Percentiles rank a stretch among this genome's conserved stretches.
Evolutionary conservation across 1,140 invertebrate genomes (phyloP).

Genomic region (Sinella curviseta): DNA sequence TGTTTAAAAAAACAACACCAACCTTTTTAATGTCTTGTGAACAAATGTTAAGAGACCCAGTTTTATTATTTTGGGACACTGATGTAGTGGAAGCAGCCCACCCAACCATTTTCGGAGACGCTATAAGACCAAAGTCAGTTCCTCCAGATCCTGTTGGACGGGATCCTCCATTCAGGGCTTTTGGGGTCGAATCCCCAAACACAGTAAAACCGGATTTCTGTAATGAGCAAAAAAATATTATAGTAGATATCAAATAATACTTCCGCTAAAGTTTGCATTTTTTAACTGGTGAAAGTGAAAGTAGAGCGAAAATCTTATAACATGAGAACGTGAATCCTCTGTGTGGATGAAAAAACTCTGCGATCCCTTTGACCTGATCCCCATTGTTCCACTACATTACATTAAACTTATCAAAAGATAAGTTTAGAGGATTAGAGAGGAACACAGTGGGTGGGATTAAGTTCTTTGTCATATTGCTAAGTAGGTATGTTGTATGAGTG

Average conservation of each 20-base stretch:
- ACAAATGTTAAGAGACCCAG: slow-evolving; percentile 48
- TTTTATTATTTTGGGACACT: slow-evolving; percentile 46
- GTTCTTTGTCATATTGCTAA: no score
- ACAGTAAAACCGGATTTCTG: slow-evolving; percentile 46
- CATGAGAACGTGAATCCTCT: no score
- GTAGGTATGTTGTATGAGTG: no score
- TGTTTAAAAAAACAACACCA: slow-evolving; percentile 17
- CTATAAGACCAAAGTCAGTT: slow-evolving; percentile 45
- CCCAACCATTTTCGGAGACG: slow-evolving; percentile 45
- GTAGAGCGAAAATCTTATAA: no score
- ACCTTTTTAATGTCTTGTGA: slow-evolving; percentile 48
- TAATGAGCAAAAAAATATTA: slow-evolving; percentile 19
- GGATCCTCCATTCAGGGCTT: slow-evolving; percentile 26
- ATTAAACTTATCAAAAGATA: no score
- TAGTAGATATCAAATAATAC: background rate
- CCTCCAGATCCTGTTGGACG: slow-evolving; percentile 27
- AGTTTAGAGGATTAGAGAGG: no score
- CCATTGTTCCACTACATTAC: no score
- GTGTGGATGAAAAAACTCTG: no score
- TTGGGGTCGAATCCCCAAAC: slow-evolving; percentile 38
- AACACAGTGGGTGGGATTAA: no score
- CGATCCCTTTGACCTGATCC: no score
- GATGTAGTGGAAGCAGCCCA: slow-evolving; percentile 32
- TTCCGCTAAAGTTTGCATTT: background rate
- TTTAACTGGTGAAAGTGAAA: background rate